Percentiles rank a stretch among this genome's conserved stretches.
Conservation (phyloP, 2,888 invertebrate genomes). For the Pristionchus exspectatus region DNA sequence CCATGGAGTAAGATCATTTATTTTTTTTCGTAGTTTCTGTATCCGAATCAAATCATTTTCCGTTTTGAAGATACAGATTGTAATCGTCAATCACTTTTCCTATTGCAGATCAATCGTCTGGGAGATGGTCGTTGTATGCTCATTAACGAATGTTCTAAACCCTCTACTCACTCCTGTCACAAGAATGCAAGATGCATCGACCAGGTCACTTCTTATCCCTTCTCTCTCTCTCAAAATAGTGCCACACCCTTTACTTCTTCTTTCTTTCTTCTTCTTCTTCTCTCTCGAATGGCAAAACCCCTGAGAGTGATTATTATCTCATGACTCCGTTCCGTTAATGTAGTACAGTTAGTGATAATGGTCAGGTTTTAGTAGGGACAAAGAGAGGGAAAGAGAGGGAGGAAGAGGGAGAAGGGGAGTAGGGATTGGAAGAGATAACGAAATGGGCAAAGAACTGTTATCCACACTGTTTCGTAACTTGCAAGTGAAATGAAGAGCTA, state of each 20-base stretch:
- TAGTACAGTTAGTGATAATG: slow-evolving; percentile 48
- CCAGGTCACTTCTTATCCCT: slow-evolving; percentile 55
- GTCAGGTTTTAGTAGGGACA: slow-evolving; percentile 37
- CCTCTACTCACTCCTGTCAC: slow-evolving; percentile 70
- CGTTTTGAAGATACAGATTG: not conserved
- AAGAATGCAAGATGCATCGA: slow-evolving; percentile 71
- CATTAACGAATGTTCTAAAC: slow-evolving; percentile 69
- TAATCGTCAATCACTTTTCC: not conserved
- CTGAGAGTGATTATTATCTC: slow-evolving; percentile 3
- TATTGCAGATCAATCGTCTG: slow-evolving; percentile 55
- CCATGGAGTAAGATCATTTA: slow-evolving; percentile 63
- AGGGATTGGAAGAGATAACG: not conserved
- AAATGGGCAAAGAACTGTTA: slow-evolving; percentile 1
- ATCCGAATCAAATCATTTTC: not conserved
- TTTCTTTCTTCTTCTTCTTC: not conserved
- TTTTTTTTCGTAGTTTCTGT: not conserved
- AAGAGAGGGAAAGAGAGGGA: not conserved
- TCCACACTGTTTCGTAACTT: not conserved
- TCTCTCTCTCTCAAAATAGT: not conserved
- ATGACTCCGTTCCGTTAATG: slow-evolving; percentile 49
- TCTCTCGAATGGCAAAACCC: slow-evolving; percentile 36
- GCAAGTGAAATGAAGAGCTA: not conserved
- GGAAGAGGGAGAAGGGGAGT: not conserved
- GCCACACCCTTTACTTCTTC: slow-evolving; percentile 28
- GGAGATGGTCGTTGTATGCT: slow-evolving; percentile 71